Conservation (phyloP, 2,113 vertebrate species). For the Tricholaema leucomelas region DNA sequence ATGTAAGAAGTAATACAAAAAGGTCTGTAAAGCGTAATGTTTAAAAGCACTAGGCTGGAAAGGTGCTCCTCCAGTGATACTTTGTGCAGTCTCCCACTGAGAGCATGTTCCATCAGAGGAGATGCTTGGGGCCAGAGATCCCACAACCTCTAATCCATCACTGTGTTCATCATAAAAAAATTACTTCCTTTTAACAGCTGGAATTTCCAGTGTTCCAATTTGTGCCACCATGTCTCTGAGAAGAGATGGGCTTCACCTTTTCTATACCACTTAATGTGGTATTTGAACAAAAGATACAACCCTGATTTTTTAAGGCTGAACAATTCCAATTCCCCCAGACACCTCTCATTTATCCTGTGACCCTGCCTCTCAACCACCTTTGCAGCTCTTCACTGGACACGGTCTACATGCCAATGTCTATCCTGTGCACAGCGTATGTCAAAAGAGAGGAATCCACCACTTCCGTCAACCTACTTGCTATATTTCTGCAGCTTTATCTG, state of each 20-base stretch:
- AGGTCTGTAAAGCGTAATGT: neutral
- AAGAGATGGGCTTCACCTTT: neutral
- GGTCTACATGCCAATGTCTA: neutral
- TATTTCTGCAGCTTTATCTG: neutral
- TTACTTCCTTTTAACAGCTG: neutral
- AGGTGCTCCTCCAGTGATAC: neutral
- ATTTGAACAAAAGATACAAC: neutral
- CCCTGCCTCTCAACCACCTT: neutral
- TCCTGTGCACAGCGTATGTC: neutral
- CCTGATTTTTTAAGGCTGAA: neutral
- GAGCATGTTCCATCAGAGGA: neutral
- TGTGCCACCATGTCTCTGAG: neutral
- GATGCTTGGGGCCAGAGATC: neutral
- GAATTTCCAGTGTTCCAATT: neutral
- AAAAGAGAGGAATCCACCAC: neutral
- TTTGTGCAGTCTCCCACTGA: neutral
- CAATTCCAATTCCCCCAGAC: neutral
- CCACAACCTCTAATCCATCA: neutral
- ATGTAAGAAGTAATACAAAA: neutral
- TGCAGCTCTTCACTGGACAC: neutral
- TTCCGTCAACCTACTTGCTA: neutral
- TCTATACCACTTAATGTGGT: neutral
- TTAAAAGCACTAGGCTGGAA: neutral
- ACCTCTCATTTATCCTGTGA: neutral
- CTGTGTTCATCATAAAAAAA: fast-evolving